A percentile compares a stretch with the other conserved stretches of the same genome.
phyloP scores from a whole-genome alignment of 2,113 vertebrate species.

The Ophthalmolycus amberensis region DNA sequence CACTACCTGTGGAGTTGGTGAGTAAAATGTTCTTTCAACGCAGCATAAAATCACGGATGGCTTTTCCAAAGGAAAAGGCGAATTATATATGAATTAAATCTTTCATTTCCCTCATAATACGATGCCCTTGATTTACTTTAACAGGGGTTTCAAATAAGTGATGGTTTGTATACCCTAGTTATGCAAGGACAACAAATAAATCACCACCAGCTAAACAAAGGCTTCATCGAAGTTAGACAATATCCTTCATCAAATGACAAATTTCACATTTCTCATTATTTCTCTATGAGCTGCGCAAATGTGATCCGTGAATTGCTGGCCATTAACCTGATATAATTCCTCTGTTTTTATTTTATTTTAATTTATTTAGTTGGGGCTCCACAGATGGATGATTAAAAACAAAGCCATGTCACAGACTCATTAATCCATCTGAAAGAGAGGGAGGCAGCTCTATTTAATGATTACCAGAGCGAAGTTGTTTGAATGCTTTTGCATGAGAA shows the following conservation, averaged over 20 bases:
- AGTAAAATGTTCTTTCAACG: slow-evolving; percentile 44
- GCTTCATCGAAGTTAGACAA: neutral
- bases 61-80: neutral
- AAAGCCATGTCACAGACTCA: slow-evolving; percentile 47
- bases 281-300: neutral
- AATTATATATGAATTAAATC: neutral
- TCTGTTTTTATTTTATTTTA: neutral
- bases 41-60: neutral
- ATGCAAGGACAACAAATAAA: neutral
- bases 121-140: neutral
- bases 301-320: neutral
- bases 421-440: slow-evolving; percentile 48
- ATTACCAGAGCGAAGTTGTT: slow-evolving; percentile 46
- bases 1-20: slow-evolving; percentile 82
- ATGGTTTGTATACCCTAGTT: neutral
- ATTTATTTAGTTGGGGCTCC: neutral
- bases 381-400: slow-evolving; percentile 56
- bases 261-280: neutral
- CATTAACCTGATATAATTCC: neutral
- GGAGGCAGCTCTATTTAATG: slow-evolving; percentile 43
- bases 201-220: neutral
- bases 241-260: neutral
- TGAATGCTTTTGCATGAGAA: slow-evolving; percentile 24
- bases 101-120: neutral
- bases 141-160: neutral